phyloP scores from a whole-genome alignment of 2,888 invertebrate species.

The Elmis aenea region DNA sequence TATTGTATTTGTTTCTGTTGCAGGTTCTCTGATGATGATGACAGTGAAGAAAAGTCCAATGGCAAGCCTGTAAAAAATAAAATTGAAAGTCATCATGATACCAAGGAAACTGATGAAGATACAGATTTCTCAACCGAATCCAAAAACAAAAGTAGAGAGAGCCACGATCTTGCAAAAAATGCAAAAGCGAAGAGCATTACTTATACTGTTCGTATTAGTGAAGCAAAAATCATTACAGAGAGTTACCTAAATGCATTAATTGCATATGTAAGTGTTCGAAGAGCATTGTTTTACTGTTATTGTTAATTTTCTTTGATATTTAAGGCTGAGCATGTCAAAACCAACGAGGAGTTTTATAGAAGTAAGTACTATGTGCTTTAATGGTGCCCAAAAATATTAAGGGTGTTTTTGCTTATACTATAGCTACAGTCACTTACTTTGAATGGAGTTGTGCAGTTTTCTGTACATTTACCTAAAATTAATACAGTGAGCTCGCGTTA shows the following conservation, averaged over 20 bases:
- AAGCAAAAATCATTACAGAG: slow-evolving; percentile 23
- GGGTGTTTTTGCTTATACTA: too few species aligned
- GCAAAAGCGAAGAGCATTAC: slow-evolving; percentile 32
- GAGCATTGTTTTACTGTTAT: slow-evolving; percentile 4
- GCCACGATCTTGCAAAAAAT: slow-evolving; percentile 3
- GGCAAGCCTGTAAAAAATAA: slow-evolving; percentile 35
- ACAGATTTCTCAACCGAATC: too few species aligned
- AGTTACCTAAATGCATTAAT: slow-evolving; percentile 22
- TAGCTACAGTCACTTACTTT: too few species aligned
- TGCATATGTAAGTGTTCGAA: slow-evolving; percentile 24
- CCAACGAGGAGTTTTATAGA: slow-evolving; percentile 31
- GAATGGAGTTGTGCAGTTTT: too few species aligned
- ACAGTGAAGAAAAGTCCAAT: slow-evolving; percentile 44
- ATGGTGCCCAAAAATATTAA: too few species aligned
- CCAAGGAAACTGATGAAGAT: too few species aligned
- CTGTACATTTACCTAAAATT: too few species aligned
- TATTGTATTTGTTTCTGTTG: slow-evolving; percentile 3
- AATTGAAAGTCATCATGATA: too few species aligned
- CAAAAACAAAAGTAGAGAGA: slow-evolving; percentile 2
- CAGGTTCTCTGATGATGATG: slow-evolving; percentile 51
- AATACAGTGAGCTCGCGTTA: too few species aligned
- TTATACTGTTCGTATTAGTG: slow-evolving; percentile 34
- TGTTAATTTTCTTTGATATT: slow-evolving; percentile 19
- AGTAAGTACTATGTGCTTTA: slow-evolving; percentile 25
- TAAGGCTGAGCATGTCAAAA: slow-evolving; percentile 34